These are phyloP conservation scores for Protomyctophum bolini DNA, from an alignment of 2,113 vertebrate genomes.

Conservation along the genomic window DNA sequence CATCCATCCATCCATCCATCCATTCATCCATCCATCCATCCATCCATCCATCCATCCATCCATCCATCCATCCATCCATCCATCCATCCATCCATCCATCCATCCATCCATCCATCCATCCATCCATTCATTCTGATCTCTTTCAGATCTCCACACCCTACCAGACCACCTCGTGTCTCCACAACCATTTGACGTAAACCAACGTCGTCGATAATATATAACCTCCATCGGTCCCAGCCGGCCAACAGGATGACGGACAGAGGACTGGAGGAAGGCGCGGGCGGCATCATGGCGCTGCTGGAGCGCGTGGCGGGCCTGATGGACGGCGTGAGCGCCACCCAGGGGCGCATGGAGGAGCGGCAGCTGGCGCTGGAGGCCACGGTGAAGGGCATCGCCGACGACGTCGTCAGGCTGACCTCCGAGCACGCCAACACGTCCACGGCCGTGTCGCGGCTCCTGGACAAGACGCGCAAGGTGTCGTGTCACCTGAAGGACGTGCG, in stretches of 20 bases:
- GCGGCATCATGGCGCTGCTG: slow-evolving; percentile 89
- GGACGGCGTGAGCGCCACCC: slow-evolving; percentile 90
- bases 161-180: too few relatives aligned
- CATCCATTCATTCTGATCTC: too few relatives aligned
- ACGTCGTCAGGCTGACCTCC: slow-evolving; percentile 88
- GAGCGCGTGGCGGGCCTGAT: slow-evolving; percentile 94
- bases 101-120: too few relatives aligned
- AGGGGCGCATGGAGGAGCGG: slow-evolving; percentile 93
- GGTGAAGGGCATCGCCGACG: slow-evolving; percentile 90
- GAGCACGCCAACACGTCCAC: slow-evolving; percentile 84
- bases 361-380: slow-evolving; percentile 90
- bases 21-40: too few relatives aligned
- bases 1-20: too few relatives aligned
- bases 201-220: too few relatives aligned
- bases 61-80: too few relatives aligned
- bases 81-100: too few relatives aligned
- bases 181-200: too few relatives aligned
- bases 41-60: too few relatives aligned
- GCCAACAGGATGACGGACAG: slow-evolving; percentile 75
- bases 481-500: slow-evolving; percentile 92
- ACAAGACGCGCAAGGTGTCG: slow-evolving; percentile 93
- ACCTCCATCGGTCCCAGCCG: slow-evolving; percentile 14
- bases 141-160: too few relatives aligned
- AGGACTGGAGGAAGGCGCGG: slow-evolving; percentile 81
- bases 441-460: slow-evolving; percentile 86